These are phyloP conservation scores for Helicoverpa assulta DNA, from an alignment of 2,888 invertebrate genomes.

Conservation along the genomic window DNA sequence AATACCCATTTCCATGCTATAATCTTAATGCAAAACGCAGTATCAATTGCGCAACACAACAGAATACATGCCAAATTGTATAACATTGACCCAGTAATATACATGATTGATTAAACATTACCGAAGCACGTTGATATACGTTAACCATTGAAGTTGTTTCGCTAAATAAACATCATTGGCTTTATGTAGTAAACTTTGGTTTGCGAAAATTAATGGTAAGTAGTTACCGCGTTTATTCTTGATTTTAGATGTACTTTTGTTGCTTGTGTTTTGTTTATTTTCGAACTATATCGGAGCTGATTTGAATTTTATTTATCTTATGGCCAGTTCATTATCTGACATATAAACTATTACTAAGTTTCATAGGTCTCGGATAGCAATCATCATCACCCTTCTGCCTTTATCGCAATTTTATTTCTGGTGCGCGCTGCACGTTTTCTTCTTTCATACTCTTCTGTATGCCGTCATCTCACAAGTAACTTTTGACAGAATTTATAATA, in stretches of 20 bases:
- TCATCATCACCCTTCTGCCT: no score
- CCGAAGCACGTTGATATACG: slow-evolving; percentile 8
- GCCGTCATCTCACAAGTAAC: no score
- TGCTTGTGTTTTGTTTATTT: background rate
- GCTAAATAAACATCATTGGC: slow-evolving; percentile 7
- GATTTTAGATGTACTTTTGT: background rate
- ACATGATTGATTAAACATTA: slow-evolving; percentile 39
- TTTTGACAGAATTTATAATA: no score
- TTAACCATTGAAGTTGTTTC: background rate
- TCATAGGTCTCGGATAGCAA: no score
- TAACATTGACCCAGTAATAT: slow-evolving; percentile 43
- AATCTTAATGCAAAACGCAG: slow-evolving; percentile 8
- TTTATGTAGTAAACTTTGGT: slow-evolving; percentile 15
- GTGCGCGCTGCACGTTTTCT: no score
- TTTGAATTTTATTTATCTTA: no score
- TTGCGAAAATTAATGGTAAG: background rate
- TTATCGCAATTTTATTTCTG: no score
- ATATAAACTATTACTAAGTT: no score
- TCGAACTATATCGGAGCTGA: no score
- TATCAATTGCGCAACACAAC: slow-evolving; percentile 18
- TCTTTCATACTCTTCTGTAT: no score
- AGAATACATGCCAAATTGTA: slow-evolving; percentile 15
- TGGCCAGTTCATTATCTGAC: no score
- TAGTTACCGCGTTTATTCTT: background rate
- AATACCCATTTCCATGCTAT: background rate